These are phyloP conservation scores for Drosophila melanica DNA, from an alignment of 1,140 invertebrate genomes.

Conservation along the genomic window DNA sequence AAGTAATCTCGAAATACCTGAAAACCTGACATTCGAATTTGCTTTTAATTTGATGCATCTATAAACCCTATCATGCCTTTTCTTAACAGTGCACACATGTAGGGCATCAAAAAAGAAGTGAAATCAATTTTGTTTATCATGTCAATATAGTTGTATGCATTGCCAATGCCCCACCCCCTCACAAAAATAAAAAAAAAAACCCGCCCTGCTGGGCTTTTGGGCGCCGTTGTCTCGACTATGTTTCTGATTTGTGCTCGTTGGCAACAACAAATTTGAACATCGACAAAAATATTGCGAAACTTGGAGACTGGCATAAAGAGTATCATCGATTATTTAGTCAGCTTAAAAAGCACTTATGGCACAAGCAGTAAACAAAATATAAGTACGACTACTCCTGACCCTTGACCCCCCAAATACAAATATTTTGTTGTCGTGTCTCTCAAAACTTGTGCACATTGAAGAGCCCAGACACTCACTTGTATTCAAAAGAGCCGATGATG, in stretches of 20 bases:
- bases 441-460: constrained; percentile 19
- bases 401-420: constrained; percentile 9
- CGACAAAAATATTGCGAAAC: constrained; percentile 30
- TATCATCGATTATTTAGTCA: constrained; percentile 51
- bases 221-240: constrained; percentile 35
- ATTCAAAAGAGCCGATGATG: not conserved
- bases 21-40: too few relatives aligned
- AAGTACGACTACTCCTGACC: constrained; percentile 5
- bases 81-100: not conserved
- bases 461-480: not conserved
- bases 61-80: not conserved
- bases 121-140: constrained; percentile 54
- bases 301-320: constrained; percentile 21
- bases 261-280: constrained; percentile 37
- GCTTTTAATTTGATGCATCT: not conserved
- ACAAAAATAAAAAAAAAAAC: not conserved
- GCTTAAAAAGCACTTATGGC: constrained; percentile 45
- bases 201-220: constrained; percentile 7
- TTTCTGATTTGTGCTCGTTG: constrained; percentile 34
- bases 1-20: too few relatives aligned
- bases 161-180: not conserved
- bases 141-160: constrained; percentile 37
- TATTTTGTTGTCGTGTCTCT: not conserved
- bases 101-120: not conserved
- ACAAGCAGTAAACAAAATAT: constrained; percentile 43